A percentile compares a stretch with the other conserved stretches of the same genome.
Evolutionary conservation across 2,888 invertebrate genomes (phyloP).

Genomic region (Caenorhabditis japonica): DNA sequence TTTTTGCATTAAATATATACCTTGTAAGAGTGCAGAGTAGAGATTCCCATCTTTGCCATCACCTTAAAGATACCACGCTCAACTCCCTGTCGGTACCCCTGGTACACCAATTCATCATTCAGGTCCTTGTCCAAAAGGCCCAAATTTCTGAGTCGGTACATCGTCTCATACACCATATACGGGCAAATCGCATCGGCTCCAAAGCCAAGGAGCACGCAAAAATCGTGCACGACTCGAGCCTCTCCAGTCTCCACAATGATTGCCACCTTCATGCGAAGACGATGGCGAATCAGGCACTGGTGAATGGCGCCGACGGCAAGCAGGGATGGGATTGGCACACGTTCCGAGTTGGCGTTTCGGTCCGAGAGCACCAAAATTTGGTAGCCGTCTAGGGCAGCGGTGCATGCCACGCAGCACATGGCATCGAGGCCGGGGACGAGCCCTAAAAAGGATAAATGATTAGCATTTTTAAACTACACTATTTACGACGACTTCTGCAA

Average conservation of each 20-base stretch:
- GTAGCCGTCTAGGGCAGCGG: constrained; percentile 86
- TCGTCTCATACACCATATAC: constrained; percentile 87
- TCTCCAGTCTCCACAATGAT: constrained; percentile 95
- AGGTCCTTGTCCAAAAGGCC: constrained; percentile 86
- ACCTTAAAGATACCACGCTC: constrained; percentile 91
- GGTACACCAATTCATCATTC: constrained; percentile 78
- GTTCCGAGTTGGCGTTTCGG: constrained; percentile 78
- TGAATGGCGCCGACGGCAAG: constrained; percentile 92
- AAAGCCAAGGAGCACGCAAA: constrained; percentile 93
- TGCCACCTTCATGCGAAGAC: constrained; percentile 92
- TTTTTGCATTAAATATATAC: too few species aligned
- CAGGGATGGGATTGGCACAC: constrained; percentile 82
- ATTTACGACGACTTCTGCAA: too few species aligned
- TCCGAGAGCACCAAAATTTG: constrained; percentile 91
- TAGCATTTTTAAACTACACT: too few species aligned
- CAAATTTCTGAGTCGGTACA: constrained; percentile 88
- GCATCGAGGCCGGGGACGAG: constrained; percentile 86
- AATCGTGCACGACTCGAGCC: constrained; percentile 90
- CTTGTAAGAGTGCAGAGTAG: constrained; percentile 97
- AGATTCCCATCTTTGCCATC: constrained; percentile 99
- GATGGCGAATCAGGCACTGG: constrained; percentile 92
- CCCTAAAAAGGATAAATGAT: constrained; percentile 79
- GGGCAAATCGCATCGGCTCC: constrained; percentile 97
- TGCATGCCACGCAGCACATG: constrained; percentile 86
- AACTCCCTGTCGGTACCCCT: constrained; percentile 90